Evolutionary conservation across 2,113 vertebrate species (phyloP).

Genomic region (Lycaon pictus): DNA sequence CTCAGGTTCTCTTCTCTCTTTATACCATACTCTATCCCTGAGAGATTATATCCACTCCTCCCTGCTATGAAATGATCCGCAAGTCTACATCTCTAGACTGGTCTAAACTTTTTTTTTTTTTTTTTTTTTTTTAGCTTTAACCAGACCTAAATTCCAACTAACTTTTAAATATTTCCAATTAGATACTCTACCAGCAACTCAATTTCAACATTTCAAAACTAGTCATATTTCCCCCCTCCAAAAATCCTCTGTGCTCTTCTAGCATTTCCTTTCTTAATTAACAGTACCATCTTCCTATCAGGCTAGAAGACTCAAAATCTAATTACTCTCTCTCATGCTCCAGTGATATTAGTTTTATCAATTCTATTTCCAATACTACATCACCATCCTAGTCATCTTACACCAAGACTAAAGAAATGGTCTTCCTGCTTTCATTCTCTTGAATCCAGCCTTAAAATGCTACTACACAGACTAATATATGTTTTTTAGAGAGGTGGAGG

Average conservation of each 20-base stretch:
- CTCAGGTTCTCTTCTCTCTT: slow-evolving; percentile 8
- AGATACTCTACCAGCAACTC: slow-evolving; percentile 31
- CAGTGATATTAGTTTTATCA: background rate
- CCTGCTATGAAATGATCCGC: background rate
- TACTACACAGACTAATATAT: background rate
- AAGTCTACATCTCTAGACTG: background rate
- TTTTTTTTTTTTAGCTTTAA: background rate
- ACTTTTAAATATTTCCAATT: background rate
- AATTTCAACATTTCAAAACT: slow-evolving; percentile 9
- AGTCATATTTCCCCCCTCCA: background rate
- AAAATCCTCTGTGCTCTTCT: background rate
- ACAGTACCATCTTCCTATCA: background rate
- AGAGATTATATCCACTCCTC: background rate
- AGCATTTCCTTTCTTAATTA: background rate
- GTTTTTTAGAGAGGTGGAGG: background rate
- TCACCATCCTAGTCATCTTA: background rate
- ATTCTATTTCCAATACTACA: background rate
- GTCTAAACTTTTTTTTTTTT: background rate
- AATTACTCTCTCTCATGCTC: background rate
- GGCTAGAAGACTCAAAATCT: background rate
- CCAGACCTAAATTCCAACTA: background rate
- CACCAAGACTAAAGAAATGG: background rate
- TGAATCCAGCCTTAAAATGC: slow-evolving; percentile 30
- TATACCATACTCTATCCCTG: background rate
- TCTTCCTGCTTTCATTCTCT: background rate